phyloP scores from a whole-genome alignment of 2,113 vertebrate species.

The Lasiurus borealis region DNA sequence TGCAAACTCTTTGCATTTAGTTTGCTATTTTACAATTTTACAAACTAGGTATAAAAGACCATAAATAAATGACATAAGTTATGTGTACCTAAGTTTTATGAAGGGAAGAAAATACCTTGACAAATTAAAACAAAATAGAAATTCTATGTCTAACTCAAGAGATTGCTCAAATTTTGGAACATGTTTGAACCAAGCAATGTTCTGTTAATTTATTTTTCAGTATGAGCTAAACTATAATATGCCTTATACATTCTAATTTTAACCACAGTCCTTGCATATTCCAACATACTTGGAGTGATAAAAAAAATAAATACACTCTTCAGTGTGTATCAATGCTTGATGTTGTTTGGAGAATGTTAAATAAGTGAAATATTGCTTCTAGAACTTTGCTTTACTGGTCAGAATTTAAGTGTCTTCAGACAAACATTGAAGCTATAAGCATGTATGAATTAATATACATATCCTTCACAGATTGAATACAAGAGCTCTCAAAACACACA shows the following conservation, averaged over 20 bases:
- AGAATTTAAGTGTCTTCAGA: slow-evolving; percentile 84
- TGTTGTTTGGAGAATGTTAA: slow-evolving; percentile 89
- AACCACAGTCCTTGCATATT: slow-evolving; percentile 95
- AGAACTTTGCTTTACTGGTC: slow-evolving; percentile 87
- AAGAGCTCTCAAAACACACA: slow-evolving; percentile 85
- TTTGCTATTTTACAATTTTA: slow-evolving; percentile 99
- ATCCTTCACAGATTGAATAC: slow-evolving; percentile 88
- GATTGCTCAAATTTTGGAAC: slow-evolving; percentile 90
- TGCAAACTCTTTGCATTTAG: slow-evolving; percentile 95
- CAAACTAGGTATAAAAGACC: slow-evolving; percentile 99
- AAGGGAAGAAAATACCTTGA: slow-evolving; percentile 86
- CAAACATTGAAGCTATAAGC: slow-evolving; percentile 86
- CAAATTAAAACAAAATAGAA: slow-evolving; percentile 93
- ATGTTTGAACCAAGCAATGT: slow-evolving; percentile 90
- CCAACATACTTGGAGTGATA: slow-evolving; percentile 93
- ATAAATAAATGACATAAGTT: slow-evolving; percentile 99
- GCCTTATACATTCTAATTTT: slow-evolving; percentile 96
- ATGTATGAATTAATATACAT: slow-evolving; percentile 88
- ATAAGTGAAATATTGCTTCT: slow-evolving; percentile 91
- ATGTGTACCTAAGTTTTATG: slow-evolving; percentile 97
- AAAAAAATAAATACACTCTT: slow-evolving; percentile 92
- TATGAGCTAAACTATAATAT: slow-evolving; percentile 94
- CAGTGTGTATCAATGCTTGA: slow-evolving; percentile 84
- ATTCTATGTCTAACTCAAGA: slow-evolving; percentile 93
- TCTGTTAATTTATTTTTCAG: slow-evolving; percentile 88